Evolutionary conservation across 2,113 vertebrate genomes (phyloP).

Genomic region (Myiagra hebetior): DNA sequence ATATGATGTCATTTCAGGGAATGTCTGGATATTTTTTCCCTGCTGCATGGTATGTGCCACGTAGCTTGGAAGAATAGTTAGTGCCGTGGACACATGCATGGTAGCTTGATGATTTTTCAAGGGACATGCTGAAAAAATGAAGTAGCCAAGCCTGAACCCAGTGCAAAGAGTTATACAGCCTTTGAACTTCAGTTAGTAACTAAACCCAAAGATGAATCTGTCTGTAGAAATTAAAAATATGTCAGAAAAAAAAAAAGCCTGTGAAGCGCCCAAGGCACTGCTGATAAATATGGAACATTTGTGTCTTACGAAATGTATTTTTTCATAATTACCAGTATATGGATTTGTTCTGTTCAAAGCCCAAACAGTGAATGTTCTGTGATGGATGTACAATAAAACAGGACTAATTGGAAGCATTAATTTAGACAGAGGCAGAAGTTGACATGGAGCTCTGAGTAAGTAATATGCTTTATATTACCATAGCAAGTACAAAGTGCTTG

Average conservation of each 20-base stretch:
- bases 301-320: not conserved
- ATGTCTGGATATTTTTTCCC: not conserved
- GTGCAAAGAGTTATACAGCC: not conserved
- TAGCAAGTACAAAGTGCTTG: not conserved
- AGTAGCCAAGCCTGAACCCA: not conserved
- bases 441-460: not conserved
- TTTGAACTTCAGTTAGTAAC: not conserved
- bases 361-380: not conserved
- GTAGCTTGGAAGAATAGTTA: not conserved
- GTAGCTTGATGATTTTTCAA: not conserved
- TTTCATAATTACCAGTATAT: slow-evolving; percentile 27
- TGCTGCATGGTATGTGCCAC: not conserved
- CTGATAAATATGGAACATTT: slow-evolving; percentile 17
- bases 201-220: not conserved
- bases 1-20: slow-evolving; percentile 29
- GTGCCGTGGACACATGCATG: not conserved
- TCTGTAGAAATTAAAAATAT: not conserved
- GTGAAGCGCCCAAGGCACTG: not conserved
- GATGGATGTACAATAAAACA: slow-evolving; percentile 23
- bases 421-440: not conserved
- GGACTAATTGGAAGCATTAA: slow-evolving; percentile 49
- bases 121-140: not conserved
- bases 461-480: not conserved
- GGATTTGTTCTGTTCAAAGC: slow-evolving; percentile 28
- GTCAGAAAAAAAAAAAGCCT: not conserved